Conservation (phyloP, 2,888 invertebrate species). For the Drosophila tripunctata region DNA sequence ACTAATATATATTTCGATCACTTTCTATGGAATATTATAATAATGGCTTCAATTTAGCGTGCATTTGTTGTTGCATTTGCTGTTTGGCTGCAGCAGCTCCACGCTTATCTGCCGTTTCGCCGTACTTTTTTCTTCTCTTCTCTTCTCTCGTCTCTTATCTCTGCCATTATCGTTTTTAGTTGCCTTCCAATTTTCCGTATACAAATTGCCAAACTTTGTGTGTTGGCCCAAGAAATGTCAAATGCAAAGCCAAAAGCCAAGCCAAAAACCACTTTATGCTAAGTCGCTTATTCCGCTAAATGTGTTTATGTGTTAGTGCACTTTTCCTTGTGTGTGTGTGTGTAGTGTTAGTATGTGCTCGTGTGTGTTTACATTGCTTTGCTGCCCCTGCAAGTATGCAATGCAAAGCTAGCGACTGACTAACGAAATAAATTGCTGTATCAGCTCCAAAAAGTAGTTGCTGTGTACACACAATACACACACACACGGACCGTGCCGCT, state of each 20-base stretch:
- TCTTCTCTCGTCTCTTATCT: too few relatives aligned
- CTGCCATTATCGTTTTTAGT: too few relatives aligned
- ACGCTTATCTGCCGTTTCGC: conserved; percentile 9
- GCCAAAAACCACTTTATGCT: conserved; percentile 63
- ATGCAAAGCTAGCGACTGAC: conserved; percentile 52
- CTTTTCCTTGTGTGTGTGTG: too few relatives aligned
- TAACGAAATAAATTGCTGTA: conserved; percentile 74
- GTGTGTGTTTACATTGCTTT: conserved; percentile 6
- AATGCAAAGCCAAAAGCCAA: conserved; percentile 65
- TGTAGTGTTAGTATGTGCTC: conserved; percentile 2
- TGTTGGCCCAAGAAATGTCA: conserved; percentile 62
- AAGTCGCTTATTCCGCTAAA: conserved; percentile 60
- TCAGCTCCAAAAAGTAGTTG: conserved; percentile 64
- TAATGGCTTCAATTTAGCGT: conserved; percentile 42
- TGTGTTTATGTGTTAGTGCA: conserved; percentile 3
- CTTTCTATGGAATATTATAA: neutral
- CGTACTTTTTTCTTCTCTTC: neutral
- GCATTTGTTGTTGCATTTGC: conserved; percentile 35
- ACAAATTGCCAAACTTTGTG: conserved; percentile 58
- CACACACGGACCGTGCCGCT: too few relatives aligned
- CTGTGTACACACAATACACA: conserved; percentile 17
- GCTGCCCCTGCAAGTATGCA: conserved; percentile 39
- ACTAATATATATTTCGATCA: neutral
- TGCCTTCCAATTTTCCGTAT: conserved; percentile 38
- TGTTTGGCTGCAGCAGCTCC: conserved; percentile 27